Evolutionary conservation across 1,140 invertebrate species (phyloP).

Genomic region (Spodoptera litura): DNA sequence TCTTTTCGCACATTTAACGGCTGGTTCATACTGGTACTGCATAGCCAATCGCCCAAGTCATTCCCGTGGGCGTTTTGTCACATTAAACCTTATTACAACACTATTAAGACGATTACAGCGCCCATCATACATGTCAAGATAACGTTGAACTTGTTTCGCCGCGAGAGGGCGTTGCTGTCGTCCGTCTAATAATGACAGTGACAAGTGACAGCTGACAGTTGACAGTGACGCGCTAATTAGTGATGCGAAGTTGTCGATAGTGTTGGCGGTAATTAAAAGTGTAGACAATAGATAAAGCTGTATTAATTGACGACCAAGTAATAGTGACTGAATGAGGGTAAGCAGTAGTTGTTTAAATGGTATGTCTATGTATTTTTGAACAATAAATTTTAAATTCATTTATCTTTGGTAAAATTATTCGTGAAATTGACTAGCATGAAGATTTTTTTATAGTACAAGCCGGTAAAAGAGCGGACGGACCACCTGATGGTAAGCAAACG

Average conservation of each 20-base stretch:
- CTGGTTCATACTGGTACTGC: no score
- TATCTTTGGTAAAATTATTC: no score
- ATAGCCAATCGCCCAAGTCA: neutral
- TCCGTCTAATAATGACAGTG: neutral
- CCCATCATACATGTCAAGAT: neutral
- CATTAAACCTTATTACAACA: conserved; percentile 6
- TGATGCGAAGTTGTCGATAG: neutral
- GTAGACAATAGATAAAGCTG: neutral
- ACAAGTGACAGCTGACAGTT: conserved; percentile 4
- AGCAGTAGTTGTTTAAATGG: no score
- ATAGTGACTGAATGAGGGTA: neutral
- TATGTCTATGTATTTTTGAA: no score
- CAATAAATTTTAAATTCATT: no score
- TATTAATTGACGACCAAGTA: neutral
- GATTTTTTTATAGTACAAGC: no score
- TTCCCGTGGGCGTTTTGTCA: conserved; percentile 1
- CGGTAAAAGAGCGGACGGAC: no score
- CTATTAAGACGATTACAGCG: neutral
- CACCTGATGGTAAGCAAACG: no score
- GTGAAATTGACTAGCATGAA: no score
- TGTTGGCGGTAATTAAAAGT: neutral
- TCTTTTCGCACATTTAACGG: no score
- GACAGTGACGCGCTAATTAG: conserved; percentile 16
- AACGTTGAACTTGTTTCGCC: neutral
- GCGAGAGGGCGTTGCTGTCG: conserved; percentile 31